Base-by-base conservation (phyloP, 2,888 invertebrate species). In the Gastracanthus pulcherrimus region DNA sequence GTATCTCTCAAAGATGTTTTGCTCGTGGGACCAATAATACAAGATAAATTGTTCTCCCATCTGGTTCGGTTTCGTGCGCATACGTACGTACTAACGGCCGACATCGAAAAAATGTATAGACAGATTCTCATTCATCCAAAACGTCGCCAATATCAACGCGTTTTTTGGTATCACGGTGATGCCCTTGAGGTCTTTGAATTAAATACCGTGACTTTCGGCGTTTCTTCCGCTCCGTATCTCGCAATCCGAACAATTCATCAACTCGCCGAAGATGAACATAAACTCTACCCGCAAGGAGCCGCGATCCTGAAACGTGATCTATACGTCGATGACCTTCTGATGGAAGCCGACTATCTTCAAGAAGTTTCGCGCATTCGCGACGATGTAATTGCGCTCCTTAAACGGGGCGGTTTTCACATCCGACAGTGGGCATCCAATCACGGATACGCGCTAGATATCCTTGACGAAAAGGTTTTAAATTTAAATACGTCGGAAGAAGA, bases 161-260 rank as follows among this genome's bases (percentile, higher is more conserved):
- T 83, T 13, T 72, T 82, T 11, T 84, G 82, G 83, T 71, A 58
- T 41, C 26, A 60, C 9, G 34, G 82, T 3, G 69, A 48, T n/a
- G 48, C 66, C 13, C 67, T 55, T 23, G 19, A 34, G 16, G 41
- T 31, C 3, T 77, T 31, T 48, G 66, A 80, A 72, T 36, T 80
- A 6, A 84, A 83, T 51, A 84, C 82, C 16, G 82, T 85, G 2
- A 81, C 69, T 9, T 84, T 84, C 48, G 84, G 83, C 41, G 71
- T 81, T 3, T 62, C 82, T n/a, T 72, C 79, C 16, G 79, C 83
- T 26, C 77, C 84, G 2, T 84, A 77, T 74, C 80, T 84, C 19
- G 82, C 80, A 0, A 80, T 83, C 34, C 80, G 82, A 11, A 81
- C 82, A 7, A 51, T 85, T 29, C 81, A 76, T 58, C 75, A 78